A percentile compares a stretch with the other conserved stretches of the same genome.
Conservation (phyloP, 2,797 vertebrate genomes). For the Tamandua tetradactyla region DNA sequence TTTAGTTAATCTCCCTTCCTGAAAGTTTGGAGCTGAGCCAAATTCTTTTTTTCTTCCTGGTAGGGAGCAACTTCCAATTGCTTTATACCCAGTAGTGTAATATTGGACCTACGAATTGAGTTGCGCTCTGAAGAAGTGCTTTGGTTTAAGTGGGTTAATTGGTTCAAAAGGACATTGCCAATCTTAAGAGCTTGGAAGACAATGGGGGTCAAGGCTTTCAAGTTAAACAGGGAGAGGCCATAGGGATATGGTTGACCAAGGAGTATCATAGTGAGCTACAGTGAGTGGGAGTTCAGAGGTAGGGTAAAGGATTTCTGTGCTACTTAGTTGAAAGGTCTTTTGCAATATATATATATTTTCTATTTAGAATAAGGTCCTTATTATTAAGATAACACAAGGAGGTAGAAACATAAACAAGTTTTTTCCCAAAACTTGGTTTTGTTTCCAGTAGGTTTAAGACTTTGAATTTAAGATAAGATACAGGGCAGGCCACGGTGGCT, state of each 20-base stretch:
- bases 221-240: background rate
- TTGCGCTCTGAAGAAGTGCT: background rate
- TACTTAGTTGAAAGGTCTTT: too few relatives aligned
- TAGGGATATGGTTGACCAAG: background rate
- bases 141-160: background rate
- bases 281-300: background rate
- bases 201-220: background rate
- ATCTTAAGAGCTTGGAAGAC: background rate
- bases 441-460: background rate
- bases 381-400: background rate
- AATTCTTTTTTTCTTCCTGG: background rate
- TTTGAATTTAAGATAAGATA: background rate
- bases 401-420: background rate
- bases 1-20: background rate
- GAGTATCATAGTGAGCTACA: too few relatives aligned
- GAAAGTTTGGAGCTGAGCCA: background rate
- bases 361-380: background rate
- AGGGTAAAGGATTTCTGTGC: background rate
- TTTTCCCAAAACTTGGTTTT: background rate
- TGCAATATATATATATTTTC: too few relatives aligned
- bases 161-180: background rate
- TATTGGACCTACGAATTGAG: too few relatives aligned
- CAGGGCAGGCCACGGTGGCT: too few relatives aligned
- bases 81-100: background rate
- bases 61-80: fast-evolving